These are phyloP conservation scores for Lethocerus indicus DNA, from an alignment of 1,140 invertebrate species.

Conservation along the genomic window DNA sequence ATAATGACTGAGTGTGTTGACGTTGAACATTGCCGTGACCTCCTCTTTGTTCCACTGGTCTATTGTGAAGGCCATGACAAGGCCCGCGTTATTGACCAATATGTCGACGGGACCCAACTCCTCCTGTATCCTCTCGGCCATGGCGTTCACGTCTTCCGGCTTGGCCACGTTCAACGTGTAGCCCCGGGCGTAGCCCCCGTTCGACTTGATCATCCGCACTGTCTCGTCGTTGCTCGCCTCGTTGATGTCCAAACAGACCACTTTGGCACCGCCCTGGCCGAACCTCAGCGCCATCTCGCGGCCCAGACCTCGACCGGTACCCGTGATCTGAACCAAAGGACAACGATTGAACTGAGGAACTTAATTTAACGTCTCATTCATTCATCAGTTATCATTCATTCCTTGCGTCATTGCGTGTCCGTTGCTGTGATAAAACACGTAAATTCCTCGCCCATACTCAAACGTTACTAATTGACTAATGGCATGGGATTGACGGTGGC, in stretches of 20 bases:
- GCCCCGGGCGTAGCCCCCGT: constrained; percentile 10
- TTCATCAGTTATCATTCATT: no score
- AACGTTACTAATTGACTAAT: no score
- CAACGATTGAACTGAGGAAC: no score
- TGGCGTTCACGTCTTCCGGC: no score
- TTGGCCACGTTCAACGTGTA: constrained; percentile 13
- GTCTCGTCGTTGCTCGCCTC: constrained; percentile 30
- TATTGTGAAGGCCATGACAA: no score
- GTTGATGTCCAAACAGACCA: constrained; percentile 48
- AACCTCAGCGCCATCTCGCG: constrained; percentile 42
- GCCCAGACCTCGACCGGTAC: constrained; percentile 48
- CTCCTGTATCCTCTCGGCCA: no score
- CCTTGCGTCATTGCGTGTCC: no score
- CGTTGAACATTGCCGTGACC: constrained; percentile 8
- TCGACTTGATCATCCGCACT: constrained; percentile 21
- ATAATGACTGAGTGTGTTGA: constrained; percentile 16
- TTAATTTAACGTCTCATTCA: no score
- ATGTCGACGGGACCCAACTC: neutral
- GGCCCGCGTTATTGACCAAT: neutral
- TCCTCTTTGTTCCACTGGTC: neutral
- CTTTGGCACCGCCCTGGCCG: constrained; percentile 34
- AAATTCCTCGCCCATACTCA: no score
- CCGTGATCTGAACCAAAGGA: constrained; percentile 40
- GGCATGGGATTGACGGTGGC: no score
- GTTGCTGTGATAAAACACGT: no score